These are phyloP conservation scores for Azorinus chamasolen DNA, from an alignment of 2,888 invertebrate species.

Conservation along the genomic window DNA sequence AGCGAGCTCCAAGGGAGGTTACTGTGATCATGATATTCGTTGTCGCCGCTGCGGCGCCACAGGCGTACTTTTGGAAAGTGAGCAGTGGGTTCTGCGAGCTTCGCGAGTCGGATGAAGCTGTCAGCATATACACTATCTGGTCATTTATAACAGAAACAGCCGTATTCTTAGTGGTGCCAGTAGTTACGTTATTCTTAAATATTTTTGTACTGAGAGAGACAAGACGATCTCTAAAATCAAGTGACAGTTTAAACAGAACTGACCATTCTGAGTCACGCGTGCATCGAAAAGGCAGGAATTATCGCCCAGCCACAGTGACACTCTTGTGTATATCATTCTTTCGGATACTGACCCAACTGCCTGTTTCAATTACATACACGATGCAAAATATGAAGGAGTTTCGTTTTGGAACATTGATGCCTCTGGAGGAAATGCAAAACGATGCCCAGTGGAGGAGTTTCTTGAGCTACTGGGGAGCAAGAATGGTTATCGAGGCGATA, in stretches of 20 bases:
- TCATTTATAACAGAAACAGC: slow-evolving; percentile 76
- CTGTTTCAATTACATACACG: slow-evolving; percentile 54
- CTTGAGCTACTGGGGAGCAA: slow-evolving; percentile 76
- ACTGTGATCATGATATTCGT: slow-evolving; percentile 68
- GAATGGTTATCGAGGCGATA: slow-evolving; percentile 80
- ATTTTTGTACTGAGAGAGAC: slow-evolving; percentile 73
- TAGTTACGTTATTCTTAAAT: slow-evolving; percentile 75
- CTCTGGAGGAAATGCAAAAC: slow-evolving; percentile 68
- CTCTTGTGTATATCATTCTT: slow-evolving; percentile 59
- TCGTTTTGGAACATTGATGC: slow-evolving; percentile 48
- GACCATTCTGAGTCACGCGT: slow-evolving; percentile 22
- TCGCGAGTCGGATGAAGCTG: slow-evolving; percentile 9
- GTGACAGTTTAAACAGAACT: slow-evolving; percentile 2
- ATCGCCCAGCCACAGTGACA: slow-evolving; percentile 50
- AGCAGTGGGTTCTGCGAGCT: slow-evolving; percentile 59
- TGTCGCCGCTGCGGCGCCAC: slow-evolving; percentile 74
- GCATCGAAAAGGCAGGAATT: slow-evolving; percentile 28
- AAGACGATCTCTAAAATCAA: slow-evolving; percentile 23
- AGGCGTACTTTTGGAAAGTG: slow-evolving; percentile 83
- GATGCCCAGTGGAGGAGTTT: slow-evolving; percentile 80
- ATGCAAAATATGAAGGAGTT: slow-evolving; percentile 47
- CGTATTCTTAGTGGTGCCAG: slow-evolving; percentile 76
- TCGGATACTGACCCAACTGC: slow-evolving; percentile 55
- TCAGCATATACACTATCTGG: slow-evolving; percentile 72
- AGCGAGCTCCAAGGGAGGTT: slow-evolving; percentile 78